phyloP scores from a whole-genome alignment of 2,797 vertebrate genomes.

The Epinephelus coioides region DNA sequence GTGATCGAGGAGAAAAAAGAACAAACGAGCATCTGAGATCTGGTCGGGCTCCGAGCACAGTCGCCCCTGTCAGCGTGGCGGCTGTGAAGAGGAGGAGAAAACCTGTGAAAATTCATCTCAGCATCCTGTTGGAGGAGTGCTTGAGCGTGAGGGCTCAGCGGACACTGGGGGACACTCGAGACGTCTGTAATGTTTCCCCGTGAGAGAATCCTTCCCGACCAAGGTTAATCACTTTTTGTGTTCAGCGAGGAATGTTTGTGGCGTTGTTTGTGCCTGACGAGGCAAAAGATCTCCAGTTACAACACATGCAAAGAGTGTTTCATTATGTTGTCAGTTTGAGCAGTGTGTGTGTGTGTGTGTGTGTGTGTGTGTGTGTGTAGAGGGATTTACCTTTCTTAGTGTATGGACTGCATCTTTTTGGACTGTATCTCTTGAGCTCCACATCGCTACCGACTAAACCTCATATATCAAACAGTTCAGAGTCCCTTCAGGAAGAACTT shows the following conservation, averaged over 20 bases:
- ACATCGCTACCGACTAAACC: too few relatives aligned
- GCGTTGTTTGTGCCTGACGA: conserved; percentile 49
- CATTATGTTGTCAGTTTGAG: conserved; percentile 19
- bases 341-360: neutral
- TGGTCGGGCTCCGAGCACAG: conserved; percentile 14
- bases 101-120: conserved; percentile 10
- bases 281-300: conserved; percentile 55
- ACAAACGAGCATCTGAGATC: conserved; percentile 29
- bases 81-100: conserved; percentile 1
- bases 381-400: conserved; percentile 1
- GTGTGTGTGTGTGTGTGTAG: neutral
- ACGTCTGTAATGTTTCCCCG: conserved; percentile 1
- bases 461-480: neutral
- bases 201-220: conserved; percentile 32
- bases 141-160: neutral
- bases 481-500: neutral
- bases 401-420: too few relatives aligned
- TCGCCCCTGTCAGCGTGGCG: conserved; percentile 19
- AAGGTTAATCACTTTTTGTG: conserved; percentile 26
- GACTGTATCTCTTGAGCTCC: too few relatives aligned
- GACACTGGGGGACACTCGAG: neutral
- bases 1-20: conserved; percentile 13
- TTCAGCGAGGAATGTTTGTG: conserved; percentile 30
- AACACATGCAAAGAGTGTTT: conserved; percentile 20
- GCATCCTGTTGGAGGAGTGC: neutral